Evolutionary conservation across 2,797 vertebrate species (phyloP).

Genomic region (Schizopygopsis pylzovi): DNA sequence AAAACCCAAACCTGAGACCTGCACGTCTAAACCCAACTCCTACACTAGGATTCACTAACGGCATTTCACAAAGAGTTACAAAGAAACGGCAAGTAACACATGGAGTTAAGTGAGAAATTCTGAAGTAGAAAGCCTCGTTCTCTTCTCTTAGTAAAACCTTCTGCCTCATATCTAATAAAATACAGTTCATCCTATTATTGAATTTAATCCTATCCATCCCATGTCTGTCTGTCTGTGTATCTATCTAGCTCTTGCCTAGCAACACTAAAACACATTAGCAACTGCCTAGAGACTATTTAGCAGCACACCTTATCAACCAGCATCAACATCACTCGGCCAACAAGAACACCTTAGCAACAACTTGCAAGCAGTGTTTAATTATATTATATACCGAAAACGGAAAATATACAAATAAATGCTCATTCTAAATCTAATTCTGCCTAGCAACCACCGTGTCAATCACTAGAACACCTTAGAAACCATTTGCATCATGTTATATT

Average conservation of each 20-base stretch:
- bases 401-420: not conserved
- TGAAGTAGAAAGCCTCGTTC: no score
- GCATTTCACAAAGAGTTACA: no score
- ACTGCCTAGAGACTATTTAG: not conserved
- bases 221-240: not conserved
- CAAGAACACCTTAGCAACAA: not conserved
- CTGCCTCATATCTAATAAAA: not conserved
- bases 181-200: not conserved
- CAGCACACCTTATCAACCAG: not conserved
- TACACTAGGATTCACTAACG: not conserved
- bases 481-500: not conserved
- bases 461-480: no score
- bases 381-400: not conserved
- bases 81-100: no score
- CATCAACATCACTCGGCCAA: not conserved
- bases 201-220: not conserved
- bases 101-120: no score
- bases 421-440: not conserved
- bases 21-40: not conserved
- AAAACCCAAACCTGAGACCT: not conserved
- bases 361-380: not conserved
- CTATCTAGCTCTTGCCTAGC: not conserved
- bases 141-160: not conserved
- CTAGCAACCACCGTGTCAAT: not conserved
- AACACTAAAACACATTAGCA: not conserved